A percentile compares a stretch with the other conserved stretches of the same genome.
These are phyloP conservation scores for Didymodactylos carnosus DNA, from an alignment of 2,888 invertebrate genomes.

Conservation along the genomic window DNA sequence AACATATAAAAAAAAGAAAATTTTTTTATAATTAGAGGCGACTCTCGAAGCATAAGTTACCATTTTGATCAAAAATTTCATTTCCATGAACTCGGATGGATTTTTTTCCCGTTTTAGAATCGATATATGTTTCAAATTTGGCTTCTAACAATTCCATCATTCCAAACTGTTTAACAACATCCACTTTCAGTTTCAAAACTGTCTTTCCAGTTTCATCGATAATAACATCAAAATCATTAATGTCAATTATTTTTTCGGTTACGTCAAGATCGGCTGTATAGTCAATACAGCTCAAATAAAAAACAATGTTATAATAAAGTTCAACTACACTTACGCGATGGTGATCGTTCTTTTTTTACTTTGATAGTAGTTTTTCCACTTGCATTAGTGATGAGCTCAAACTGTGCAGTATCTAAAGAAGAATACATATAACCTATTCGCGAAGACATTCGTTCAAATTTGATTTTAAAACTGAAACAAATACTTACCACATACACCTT, in stretches of 20 bases:
- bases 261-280: neutral
- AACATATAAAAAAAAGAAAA: too few relatives aligned
- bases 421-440: too few relatives aligned
- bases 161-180: slow-evolving; percentile 4
- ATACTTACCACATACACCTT: neutral
- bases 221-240: slow-evolving; percentile 6
- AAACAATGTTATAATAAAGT: too few relatives aligned
- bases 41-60: too few relatives aligned
- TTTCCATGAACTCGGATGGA: too few relatives aligned
- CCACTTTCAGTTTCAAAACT: neutral
- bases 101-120: neutral
- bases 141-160: neutral
- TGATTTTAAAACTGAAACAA: neutral
- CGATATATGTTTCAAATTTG: neutral
- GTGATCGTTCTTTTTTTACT: neutral
- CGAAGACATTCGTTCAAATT: too few relatives aligned
- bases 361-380: neutral
- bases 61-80: too few relatives aligned
- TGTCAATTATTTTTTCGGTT: neutral
- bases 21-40: too few relatives aligned
- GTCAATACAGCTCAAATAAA: too few relatives aligned
- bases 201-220: neutral
- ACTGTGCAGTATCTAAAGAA: too few relatives aligned
- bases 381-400: neutral
- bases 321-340: too few relatives aligned